Base-by-base conservation (phyloP, 2,797 vertebrate species). In the Furcifer pardalis region DNA sequence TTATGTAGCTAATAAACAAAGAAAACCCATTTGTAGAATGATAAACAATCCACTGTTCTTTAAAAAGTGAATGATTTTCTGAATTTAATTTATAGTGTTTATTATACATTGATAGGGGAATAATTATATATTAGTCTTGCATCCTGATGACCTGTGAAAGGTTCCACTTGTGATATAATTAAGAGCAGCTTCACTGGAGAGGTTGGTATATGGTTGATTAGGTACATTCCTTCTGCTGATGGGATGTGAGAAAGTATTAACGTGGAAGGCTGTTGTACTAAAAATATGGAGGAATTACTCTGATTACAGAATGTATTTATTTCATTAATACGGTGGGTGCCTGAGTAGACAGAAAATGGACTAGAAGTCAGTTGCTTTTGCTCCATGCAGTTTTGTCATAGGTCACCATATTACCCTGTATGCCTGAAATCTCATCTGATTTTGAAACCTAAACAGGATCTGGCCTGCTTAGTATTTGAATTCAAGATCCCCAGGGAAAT, bases 101-200 rank as follows among this genome's bases (percentile, higher is more conserved):
- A 89, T 95, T 93, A 92, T 91, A 93, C 92, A 92, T 91, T 92
- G 91, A 94, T 92, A 82, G 81, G 89, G 90, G 90, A 94, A 93
- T 94, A 93, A 90, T 91, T 92, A 85, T 87, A 88, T 91, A 94
- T 94, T 93, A 94, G 90, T 87, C 85, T 56, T 94, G 92, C 93
- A 94, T 94, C 91, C 92, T 95, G 93, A 95, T 95, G 93, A 94
- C 92, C 91, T 93, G 91, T 92, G 92, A 93, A 93, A 95, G 93
- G 91, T 94, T 94, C 92, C 90, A 92, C 93, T 94, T 92, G 86
- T 91, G 80, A 87, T 89, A 91, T 95, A 95, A 95, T 94, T 94
- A 94, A 95, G 91, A 94, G 90, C 90, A 90, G 85, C 86, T 92
- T 88, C 91, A 87, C 88, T 88, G 89, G 89, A 89, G 83, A 85